Base-by-base conservation (phyloP, 2,113 vertebrate species). In the Tyto alba region DNA sequence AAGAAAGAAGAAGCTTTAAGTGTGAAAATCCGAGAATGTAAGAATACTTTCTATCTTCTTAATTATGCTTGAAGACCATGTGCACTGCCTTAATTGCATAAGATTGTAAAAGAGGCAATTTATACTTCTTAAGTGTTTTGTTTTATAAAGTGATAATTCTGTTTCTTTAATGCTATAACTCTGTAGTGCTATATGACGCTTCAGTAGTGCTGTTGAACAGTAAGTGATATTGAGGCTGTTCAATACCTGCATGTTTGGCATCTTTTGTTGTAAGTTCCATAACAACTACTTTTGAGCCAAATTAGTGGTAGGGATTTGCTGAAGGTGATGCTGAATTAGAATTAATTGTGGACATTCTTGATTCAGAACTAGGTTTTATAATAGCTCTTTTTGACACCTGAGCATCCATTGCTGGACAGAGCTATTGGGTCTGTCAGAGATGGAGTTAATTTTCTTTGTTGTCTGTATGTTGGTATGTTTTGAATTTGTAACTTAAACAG, bases 21-120 rank as follows among this genome's bases (percentile, higher is more conserved):
- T 8, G 26, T 98, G 88, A 98, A 97, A 95, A 98, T 99, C 80
- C 98, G 57, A 91, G 98, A 98, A 53, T 99, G 99, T 99, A 97
- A 99, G 99, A 87, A 73, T 38, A 27, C n/a, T 66, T 93, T 63
- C 14, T 59, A 1, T 79, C 38, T 10, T 71, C 30, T 83, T 41
- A 30, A 45, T 47, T 90, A 25, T 19, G 3, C n/a, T 68, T 71
- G 40, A 53, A 75, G 79, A 36, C 38, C 47, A 0, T 27, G 23
- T 41, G 25, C 29, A 4, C 22, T 88, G 34, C 40, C 25, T 48
- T 89, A 22, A 59, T 62, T 50, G 23, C 36, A 59, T 52, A 4
- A 57, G 52, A 40, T 17, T 9, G 20, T 63, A 45, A 34, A 76
- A 69, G 27, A 69, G 34, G 6, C 7, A 23, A 4, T 71, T 94